Evolutionary conservation across 1,140 invertebrate species (phyloP).

Genomic region (Drosophila tsacasi): DNA sequence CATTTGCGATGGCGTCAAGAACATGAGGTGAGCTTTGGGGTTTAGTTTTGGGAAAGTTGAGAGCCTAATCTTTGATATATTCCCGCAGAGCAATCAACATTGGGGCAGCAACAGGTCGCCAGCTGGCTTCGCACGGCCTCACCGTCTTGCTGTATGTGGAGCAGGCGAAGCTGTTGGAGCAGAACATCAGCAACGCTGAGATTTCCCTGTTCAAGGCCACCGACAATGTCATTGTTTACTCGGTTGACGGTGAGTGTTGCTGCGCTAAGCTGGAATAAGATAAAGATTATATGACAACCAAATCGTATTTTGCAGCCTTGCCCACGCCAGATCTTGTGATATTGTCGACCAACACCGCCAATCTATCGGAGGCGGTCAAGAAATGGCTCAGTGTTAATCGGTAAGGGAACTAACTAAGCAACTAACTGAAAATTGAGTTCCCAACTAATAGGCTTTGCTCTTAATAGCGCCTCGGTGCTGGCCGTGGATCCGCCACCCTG

Average conservation of each 20-base stretch:
- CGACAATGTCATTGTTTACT: slow-evolving; percentile 73
- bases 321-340: slow-evolving; percentile 84
- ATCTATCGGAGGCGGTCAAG: slow-evolving; percentile 72
- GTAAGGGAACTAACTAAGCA: slow-evolving; percentile 38
- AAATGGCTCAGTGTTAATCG: slow-evolving; percentile 90
- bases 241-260: slow-evolving; percentile 69
- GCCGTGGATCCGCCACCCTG: slow-evolving; percentile 92
- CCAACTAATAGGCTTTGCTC: neutral
- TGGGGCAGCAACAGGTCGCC: slow-evolving; percentile 91
- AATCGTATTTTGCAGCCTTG: slow-evolving; percentile 44
- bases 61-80: neutral
- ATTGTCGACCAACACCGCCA: slow-evolving; percentile 77
- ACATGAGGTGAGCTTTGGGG: slow-evolving; percentile 51
- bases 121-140: slow-evolving; percentile 93
- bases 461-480: slow-evolving; percentile 90
- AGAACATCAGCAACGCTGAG: slow-evolving; percentile 84
- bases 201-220: slow-evolving; percentile 83
- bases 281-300: neutral
- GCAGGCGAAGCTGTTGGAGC: slow-evolving; percentile 85
- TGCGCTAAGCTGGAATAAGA: neutral
- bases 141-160: slow-evolving; percentile 90
- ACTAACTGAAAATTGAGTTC: neutral
- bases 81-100: slow-evolving; percentile 87
- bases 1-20: slow-evolving; percentile 87
- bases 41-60: too few species aligned